phyloP scores from a whole-genome alignment of 1,140 invertebrate genomes.

The Lineus longissimus region DNA sequence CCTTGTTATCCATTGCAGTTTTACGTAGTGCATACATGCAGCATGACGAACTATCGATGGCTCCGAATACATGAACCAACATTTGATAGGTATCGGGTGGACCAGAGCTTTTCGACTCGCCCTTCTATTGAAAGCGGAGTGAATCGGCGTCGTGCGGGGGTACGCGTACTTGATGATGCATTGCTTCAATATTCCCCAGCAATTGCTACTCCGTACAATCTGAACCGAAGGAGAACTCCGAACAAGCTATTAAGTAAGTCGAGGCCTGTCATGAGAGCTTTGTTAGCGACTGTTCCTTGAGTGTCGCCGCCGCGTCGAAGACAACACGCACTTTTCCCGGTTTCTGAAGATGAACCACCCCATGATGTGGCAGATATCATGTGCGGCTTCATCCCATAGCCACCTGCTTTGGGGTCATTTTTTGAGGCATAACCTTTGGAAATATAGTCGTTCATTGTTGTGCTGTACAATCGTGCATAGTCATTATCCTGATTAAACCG shows the following conservation, averaged over 20 bases:
- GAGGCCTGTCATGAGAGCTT: neutral
- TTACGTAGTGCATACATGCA: neutral
- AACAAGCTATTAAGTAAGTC: neutral
- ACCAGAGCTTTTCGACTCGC: neutral
- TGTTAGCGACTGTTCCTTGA: neutral
- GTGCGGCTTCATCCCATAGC: neutral
- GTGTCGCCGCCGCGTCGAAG: neutral
- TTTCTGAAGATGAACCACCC: slow-evolving; percentile 21
- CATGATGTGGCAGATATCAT: slow-evolving; percentile 28
- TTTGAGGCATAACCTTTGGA: slow-evolving; percentile 1
- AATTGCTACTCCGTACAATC: neutral
- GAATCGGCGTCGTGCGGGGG: neutral
- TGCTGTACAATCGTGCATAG: neutral
- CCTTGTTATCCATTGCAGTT: neutral
- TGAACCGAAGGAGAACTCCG: neutral
- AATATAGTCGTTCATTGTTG: slow-evolving; percentile 2
- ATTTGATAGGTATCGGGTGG: neutral
- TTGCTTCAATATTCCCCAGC: neutral
- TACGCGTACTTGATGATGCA: neutral
- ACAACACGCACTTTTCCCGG: slow-evolving; percentile 17
- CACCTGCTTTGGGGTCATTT: neutral
- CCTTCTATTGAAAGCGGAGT: neutral
- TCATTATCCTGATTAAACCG: neutral
- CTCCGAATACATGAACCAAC: neutral
- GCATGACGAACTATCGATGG: neutral